These are phyloP conservation scores for Petrophora chlorosata DNA, from an alignment of 2,888 invertebrate genomes.

Conservation along the genomic window DNA sequence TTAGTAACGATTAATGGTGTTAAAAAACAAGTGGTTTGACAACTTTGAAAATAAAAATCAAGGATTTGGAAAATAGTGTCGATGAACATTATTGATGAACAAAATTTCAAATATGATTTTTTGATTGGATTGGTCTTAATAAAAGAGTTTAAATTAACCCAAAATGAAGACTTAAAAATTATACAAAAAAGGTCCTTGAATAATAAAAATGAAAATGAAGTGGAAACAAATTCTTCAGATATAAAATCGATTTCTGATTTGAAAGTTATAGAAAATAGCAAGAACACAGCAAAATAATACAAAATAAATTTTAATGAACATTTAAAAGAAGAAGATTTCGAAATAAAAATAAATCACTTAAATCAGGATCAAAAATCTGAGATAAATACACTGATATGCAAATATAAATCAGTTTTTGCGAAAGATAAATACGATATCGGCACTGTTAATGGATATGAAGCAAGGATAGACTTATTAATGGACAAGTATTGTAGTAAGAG, in stretches of 20 bases:
- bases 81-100: slow-evolving; percentile 33
- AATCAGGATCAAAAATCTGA: slow-evolving; percentile 8
- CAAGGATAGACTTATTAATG: slow-evolving; percentile 34
- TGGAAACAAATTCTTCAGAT: not conserved
- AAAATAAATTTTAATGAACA: slow-evolving; percentile 34
- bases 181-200: slow-evolving; percentile 5
- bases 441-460: slow-evolving; percentile 38
- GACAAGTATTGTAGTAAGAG: slow-evolving; percentile 41
- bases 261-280: not conserved
- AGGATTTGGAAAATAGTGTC: slow-evolving; percentile 30
- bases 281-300: slow-evolving; percentile 11
- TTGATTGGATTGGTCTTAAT: slow-evolving; percentile 38
- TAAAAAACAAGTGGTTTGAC: slow-evolving; percentile 27
- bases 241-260: not conserved
- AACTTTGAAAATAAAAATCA: slow-evolving; percentile 21
- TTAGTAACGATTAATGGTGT: slow-evolving; percentile 29
- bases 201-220: slow-evolving; percentile 1
- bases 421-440: slow-evolving; percentile 40
- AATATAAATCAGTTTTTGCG: slow-evolving; percentile 29
- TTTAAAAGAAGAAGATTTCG: slow-evolving; percentile 16
- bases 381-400: slow-evolving; percentile 23
- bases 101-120: slow-evolving; percentile 41
- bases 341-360: slow-evolving; percentile 16
- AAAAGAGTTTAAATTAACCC: slow-evolving; percentile 35
- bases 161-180: slow-evolving; percentile 37